Conservation (phyloP, 2,113 vertebrate genomes). For the Pomatorhinus ruficollis region DNA sequence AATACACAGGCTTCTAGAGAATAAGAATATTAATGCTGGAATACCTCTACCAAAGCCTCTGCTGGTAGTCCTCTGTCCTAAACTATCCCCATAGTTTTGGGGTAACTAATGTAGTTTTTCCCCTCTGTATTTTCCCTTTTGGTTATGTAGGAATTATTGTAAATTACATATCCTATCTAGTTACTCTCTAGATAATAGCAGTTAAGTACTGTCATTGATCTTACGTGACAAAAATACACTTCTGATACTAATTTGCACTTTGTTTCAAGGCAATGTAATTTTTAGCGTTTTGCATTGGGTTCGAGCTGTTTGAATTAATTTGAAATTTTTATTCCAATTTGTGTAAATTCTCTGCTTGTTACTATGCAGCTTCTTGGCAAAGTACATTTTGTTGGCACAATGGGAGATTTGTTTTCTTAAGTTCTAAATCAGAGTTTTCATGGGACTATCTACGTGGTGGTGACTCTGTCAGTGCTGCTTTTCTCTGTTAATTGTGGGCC, state of each 20-base stretch:
- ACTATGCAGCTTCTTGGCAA: background rate
- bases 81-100: background rate
- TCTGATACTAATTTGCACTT: background rate
- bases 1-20: background rate
- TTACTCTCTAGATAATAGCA: background rate
- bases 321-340: background rate
- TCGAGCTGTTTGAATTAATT: background rate
- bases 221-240: background rate
- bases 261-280: background rate
- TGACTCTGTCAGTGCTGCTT: background rate
- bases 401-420: background rate
- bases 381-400: background rate
- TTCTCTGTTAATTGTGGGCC: background rate
- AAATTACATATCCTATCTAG: background rate
- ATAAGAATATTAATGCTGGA: background rate
- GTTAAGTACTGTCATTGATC: background rate
- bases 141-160: background rate
- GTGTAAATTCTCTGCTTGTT: background rate
- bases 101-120: background rate
- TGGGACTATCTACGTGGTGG: fast-evolving
- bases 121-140: background rate
- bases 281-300: background rate
- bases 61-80: background rate
- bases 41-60: background rate
- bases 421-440: background rate